Base-by-base conservation (phyloP, 2,888 invertebrate species). In the Nemotelus nigrinus region DNA sequence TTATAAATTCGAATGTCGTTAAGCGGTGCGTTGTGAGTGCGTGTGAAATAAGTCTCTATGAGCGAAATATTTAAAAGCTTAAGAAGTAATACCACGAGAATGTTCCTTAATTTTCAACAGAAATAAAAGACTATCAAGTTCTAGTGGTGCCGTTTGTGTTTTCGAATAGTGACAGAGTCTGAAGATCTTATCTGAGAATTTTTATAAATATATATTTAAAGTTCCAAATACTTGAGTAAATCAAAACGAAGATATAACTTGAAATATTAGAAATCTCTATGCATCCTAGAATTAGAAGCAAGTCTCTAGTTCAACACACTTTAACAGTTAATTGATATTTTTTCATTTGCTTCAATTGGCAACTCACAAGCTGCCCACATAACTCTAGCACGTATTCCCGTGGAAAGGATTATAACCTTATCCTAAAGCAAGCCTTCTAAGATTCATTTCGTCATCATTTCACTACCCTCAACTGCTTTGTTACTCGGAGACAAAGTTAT, bases 21-120 rank as follows among this genome's bases (percentile, higher is more conserved):
- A 45, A 39, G 8, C n/a, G 25, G 76, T 74, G 76, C 58, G 55
- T 65, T 39, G 25, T 74, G 39, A 58, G 48, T 68, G 53, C 50
- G 74, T 77, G 71, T 50, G 57, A 79, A 79, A 77, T 74, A 74
- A 78, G 63, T 57, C 53, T 70, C 74, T 65, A 55, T 76, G 48
- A 53, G 64, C 57, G 53, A 67, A 41, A 76, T 75, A 77, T 79
- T 79, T 76, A 76, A 78, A 78, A 79, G 79, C 78, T 79, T 79
- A 79, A 76, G 65, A 76, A 76, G 50, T 58, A 76, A 68, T 53
- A 53, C 67, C 63, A 25, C 43, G 45, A 63, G 63, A 76, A 79
- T 75, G 57, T 77, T 75, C 63, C 64, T 67, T 70, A 77, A 77
- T 77, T 79, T 68, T 74, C 58, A 67, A 45, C 44, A 1, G 10